Evolutionary conservation across 2,113 vertebrate genomes (phyloP), one percentile per base, ranked within the genome.

Genomic region (Dipodomys stephensi): DNA sequence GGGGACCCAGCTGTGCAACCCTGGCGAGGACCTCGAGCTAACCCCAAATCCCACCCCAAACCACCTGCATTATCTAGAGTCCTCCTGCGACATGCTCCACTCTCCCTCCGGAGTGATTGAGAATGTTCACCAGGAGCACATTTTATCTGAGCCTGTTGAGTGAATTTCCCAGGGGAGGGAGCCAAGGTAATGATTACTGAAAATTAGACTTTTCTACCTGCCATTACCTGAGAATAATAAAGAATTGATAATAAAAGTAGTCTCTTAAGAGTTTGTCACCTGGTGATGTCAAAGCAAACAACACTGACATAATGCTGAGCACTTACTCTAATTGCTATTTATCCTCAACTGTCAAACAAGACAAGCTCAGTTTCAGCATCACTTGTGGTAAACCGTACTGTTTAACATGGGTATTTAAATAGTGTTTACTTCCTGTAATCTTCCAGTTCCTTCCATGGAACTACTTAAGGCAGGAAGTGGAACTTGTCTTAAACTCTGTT

Each of bases 211-310:
- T 90, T 92, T 62, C 30, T 90, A 46, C 22, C 23, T 62, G 22
- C 53, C 1, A 68, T 84, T 73, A 57, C 60, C 16, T 79, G 71
- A 90, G n/a, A 76, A 81, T 86, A 92, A 91, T 71, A 80, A 44
- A 83, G 23, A 8, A 67, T 4, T 79, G 77, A 32, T 69, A 83
- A 68, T 71, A 79, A 85, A 72, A 3, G 23, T 76, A 88, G 79
- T 95, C 67, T 62, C 74, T 64, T 79, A 12, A 62, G 69, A 88
- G 80, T 65, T 53, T 87, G 67, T 93, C 53, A 23, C 35, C 7
- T 64, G n/a, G 27, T 39, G 11, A 39, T 93, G n/a, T 93, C 82
- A 90, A 88, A 92, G 57, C 71, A 86, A 95, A 95, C 69, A 90
- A 44, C 32, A 79, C 57, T 72, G 81, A 79, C 57, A 78, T 25